A percentile compares a stretch with the other conserved stretches of the same genome.
Evolutionary conservation across 2,113 vertebrate species (phyloP).

Genomic region (Cebidichthys violaceus): DNA sequence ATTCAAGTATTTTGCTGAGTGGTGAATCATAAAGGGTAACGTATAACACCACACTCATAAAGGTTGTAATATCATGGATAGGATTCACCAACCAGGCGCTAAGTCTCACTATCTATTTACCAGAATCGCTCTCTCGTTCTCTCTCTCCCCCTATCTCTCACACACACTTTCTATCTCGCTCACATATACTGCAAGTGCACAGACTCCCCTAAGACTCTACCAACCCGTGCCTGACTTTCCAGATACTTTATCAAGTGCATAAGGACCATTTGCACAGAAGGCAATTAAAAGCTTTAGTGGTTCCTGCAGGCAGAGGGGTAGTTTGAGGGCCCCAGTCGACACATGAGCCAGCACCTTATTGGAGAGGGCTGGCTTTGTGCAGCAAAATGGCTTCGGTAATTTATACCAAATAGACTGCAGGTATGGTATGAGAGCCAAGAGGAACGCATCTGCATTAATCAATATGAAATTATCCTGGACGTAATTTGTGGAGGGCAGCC

Average conservation of each 20-base stretch:
- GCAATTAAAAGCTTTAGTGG: slow-evolving; percentile 99
- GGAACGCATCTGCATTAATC: slow-evolving; percentile 89
- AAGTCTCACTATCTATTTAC: slow-evolving; percentile 48
- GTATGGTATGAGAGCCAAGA: slow-evolving; percentile 85
- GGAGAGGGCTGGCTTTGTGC: slow-evolving; percentile 89
- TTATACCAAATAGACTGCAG: slow-evolving; percentile 93
- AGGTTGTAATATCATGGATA: slow-evolving; percentile 66
- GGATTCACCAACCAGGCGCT: slow-evolving; percentile 41
- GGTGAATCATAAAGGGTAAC: slow-evolving; percentile 64
- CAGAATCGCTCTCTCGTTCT: slow-evolving; percentile 27
- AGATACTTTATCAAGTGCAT: slow-evolving; percentile 85
- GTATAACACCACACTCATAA: slow-evolving; percentile 59
- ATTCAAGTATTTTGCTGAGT: slow-evolving; percentile 76
- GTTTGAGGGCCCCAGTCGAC: slow-evolving; percentile 95
- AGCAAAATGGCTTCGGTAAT: slow-evolving; percentile 94
- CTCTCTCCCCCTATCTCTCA: slow-evolving; percentile 38
- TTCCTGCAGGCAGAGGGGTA: slow-evolving; percentile 96
- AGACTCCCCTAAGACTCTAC: slow-evolving; percentile 66
- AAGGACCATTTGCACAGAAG: slow-evolving; percentile 96
- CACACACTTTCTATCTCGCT: slow-evolving; percentile 48
- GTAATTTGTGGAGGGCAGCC: slow-evolving; percentile 82
- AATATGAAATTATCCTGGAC: slow-evolving; percentile 84
- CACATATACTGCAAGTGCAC: slow-evolving; percentile 54
- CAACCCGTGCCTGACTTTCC: slow-evolving; percentile 77
- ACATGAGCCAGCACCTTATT: slow-evolving; percentile 96